Conservation (phyloP, 1,140 invertebrate species). For the Pissodes strobi region DNA sequence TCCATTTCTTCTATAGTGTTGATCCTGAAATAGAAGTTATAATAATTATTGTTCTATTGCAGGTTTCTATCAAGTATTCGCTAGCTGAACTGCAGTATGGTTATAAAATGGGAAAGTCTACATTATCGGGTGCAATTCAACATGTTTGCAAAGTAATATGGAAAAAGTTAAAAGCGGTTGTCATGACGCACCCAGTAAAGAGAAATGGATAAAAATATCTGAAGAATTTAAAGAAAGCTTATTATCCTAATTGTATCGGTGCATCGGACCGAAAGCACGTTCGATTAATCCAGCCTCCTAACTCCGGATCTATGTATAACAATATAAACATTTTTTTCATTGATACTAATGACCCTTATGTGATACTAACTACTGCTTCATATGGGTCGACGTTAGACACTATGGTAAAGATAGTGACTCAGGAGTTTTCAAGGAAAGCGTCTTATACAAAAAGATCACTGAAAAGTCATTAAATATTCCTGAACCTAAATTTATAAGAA, state of each 20-base stretch:
- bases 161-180: too few species aligned
- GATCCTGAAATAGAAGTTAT: neutral
- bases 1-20: neutral
- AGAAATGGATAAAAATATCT: too few species aligned
- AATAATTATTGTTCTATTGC: neutral
- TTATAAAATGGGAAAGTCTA: too few species aligned
- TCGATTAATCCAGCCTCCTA: neutral
- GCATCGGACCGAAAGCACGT: neutral
- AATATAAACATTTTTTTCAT: too few species aligned
- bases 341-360: too few species aligned
- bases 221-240: neutral
- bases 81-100: too few species aligned
- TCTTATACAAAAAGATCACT: neutral
- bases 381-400: too few species aligned
- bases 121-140: too few species aligned
- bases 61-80: neutral
- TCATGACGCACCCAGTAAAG: too few species aligned
- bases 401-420: neutral
- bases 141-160: too few species aligned
- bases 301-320: neutral
- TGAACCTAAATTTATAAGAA: slow-evolving; percentile 1
- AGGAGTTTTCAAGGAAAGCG: neutral
- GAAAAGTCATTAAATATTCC: neutral
- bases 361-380: too few species aligned
- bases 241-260: too few species aligned